phyloP scores from a whole-genome alignment of 2,113 vertebrate species.

The Ovibos moschatus region DNA sequence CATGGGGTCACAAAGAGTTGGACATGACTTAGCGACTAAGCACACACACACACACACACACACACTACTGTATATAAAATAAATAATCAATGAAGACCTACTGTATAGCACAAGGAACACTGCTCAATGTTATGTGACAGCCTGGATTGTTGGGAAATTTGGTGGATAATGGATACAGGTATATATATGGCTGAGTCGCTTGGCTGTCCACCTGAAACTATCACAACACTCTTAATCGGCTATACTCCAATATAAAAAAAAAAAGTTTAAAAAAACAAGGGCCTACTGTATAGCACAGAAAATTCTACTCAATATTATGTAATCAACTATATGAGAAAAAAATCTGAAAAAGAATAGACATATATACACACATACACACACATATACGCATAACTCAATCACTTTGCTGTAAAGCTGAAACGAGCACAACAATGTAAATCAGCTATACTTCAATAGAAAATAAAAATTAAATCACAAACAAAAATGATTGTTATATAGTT shows the following conservation, averaged over 20 bases:
- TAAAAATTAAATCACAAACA: background rate
- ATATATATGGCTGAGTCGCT: background rate
- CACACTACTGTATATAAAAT: background rate
- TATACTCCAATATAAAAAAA: background rate
- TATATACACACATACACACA: accelerated
- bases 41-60: background rate
- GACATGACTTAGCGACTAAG: background rate
- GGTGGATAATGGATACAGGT: background rate
- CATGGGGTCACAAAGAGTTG: background rate
- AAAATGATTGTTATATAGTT: no score
- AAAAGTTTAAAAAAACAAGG: background rate
- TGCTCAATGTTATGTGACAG: background rate
- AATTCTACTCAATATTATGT: background rate
- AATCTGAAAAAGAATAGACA: background rate
- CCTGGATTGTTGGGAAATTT: background rate
- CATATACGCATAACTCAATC: background rate
- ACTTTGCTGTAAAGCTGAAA: background rate
- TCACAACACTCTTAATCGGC: background rate
- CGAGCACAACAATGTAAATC: background rate
- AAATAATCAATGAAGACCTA: background rate
- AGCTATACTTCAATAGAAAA: background rate
- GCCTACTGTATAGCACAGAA: background rate
- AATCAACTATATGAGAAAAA: background rate
- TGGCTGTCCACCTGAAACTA: background rate
- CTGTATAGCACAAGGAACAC: background rate